A percentile compares a stretch with the other conserved stretches of the same genome.
Evolutionary conservation across 92 coral and sea anemone genomes (phyloP).

Genomic region (Epizoanthus illoricatus): DNA sequence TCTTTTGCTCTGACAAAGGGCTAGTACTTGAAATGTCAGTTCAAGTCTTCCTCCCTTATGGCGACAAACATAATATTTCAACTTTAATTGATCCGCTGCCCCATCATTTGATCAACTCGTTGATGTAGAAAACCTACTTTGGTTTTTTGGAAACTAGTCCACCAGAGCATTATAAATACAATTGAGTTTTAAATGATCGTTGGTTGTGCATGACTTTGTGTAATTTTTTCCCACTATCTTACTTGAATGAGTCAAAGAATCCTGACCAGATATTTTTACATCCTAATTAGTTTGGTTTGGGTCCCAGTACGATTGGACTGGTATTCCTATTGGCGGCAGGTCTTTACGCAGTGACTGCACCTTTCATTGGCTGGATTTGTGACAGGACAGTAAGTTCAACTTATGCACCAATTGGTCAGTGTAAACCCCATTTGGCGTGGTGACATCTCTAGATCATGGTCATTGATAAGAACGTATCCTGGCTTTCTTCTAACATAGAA

Average conservation of each 20-base stretch:
- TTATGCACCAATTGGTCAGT: background rate
- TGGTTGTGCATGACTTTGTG: no score
- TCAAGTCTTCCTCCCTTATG: no score
- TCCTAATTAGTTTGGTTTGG: slow-evolving; percentile 67
- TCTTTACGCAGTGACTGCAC: slow-evolving; percentile 70
- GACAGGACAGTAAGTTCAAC: slow-evolving; percentile 77
- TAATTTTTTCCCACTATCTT: no score
- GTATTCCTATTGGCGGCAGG: slow-evolving; percentile 70
- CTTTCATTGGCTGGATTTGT: slow-evolving; percentile 79
- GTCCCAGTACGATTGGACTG: slow-evolving; percentile 72
- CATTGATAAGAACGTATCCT: no score
- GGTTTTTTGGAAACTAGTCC: no score
- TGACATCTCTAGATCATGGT: background rate
- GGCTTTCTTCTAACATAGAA: background rate
- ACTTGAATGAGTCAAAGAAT: background rate
- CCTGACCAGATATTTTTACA: background rate
- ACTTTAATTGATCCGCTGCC: background rate
- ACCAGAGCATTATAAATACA: no score
- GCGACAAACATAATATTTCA: no score
- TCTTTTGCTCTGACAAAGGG: no score
- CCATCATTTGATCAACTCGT: background rate
- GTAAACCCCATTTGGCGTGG: background rate
- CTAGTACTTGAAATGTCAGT: no score
- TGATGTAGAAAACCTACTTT: no score
- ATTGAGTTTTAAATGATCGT: no score